Base-by-base conservation (phyloP, 2,113 vertebrate genomes). In the Clarias macrocephalus region DNA sequence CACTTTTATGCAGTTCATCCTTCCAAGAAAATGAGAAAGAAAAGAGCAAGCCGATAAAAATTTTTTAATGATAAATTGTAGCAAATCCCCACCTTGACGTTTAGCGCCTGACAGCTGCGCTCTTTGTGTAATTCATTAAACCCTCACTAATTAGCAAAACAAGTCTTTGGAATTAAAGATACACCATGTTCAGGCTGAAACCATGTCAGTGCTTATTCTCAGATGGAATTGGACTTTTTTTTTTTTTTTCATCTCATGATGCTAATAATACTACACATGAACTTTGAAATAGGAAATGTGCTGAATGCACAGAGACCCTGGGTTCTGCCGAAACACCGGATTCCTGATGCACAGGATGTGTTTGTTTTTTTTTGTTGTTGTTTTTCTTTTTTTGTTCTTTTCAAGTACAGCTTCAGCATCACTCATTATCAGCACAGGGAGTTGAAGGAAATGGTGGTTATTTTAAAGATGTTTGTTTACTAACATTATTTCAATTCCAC, bases 111-210 rank as follows among this genome's bases (percentile, higher is more conserved):
- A 81, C 84, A 76, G n/a, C 75, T n/a, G 54, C 77, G 82, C 42
- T 84, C 52, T 37, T 68, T 60, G 76, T 85, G 37, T 88, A 84
- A 90, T 89, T 88, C 84, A 73, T 73, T 85, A 66, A 89, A 65
- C 68, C 68, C 42, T 72, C 72, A 72, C 76, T 88, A 87, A 89
- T 85, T 86, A 59, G 72, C 70, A 73, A 86, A 88, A 87, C 80
- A 65, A 88, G 68, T 85, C 42, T 73, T 28, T 59, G 83, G 66
- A 86, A 75, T 30, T 42, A 37, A 79, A 54, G 68, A 65, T 75
- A n/a, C 30, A 57, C 18, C 80, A 15, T 28, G 5, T 85, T 28
- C 57, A 54, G 63, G 28, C 23, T 62, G 28, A 42, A 77, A 85
- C 75, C 83, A 62, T 30, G 80, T 87, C 60, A 56, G 23, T 30